Conservation (phyloP, 2,113 vertebrate species). For the Amblyornis subalaris region DNA sequence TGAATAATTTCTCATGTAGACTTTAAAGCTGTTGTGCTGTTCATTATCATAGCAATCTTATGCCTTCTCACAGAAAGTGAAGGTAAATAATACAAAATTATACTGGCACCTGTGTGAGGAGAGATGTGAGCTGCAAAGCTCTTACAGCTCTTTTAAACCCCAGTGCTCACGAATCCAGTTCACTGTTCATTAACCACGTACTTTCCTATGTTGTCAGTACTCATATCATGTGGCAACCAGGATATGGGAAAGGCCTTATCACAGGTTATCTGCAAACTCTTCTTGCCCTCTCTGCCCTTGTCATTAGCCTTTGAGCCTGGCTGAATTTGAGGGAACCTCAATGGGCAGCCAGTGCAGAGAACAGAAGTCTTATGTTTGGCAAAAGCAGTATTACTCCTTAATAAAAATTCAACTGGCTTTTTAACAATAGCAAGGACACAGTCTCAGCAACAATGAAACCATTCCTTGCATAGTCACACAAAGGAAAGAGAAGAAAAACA, state of each 20-base stretch:
- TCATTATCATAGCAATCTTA: neutral
- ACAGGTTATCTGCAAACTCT: neutral
- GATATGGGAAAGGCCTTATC: neutral
- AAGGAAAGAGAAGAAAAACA: neutral
- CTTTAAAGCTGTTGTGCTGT: neutral
- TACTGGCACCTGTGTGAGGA: neutral
- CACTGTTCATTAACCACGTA: neutral
- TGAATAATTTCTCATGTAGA: neutral
- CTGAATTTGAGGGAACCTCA: neutral
- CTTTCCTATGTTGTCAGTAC: neutral
- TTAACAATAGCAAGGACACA: neutral
- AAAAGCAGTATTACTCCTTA: neutral
- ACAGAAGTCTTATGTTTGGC: neutral
- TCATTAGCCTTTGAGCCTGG: neutral
- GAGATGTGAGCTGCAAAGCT: neutral
- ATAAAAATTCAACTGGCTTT: neutral
- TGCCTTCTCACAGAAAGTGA: neutral
- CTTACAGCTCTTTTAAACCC: neutral
- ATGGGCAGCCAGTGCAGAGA: neutral
- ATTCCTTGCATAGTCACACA: neutral
- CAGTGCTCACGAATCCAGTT: neutral
- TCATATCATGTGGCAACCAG: accelerated
- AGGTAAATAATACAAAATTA: neutral
- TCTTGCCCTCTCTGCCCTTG: neutral
- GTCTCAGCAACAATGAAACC: neutral